Percentiles rank a stretch among this genome's conserved stretches.
phyloP scores from a whole-genome alignment of 2,888 invertebrate species.

The Hyposoter dolosus region DNA sequence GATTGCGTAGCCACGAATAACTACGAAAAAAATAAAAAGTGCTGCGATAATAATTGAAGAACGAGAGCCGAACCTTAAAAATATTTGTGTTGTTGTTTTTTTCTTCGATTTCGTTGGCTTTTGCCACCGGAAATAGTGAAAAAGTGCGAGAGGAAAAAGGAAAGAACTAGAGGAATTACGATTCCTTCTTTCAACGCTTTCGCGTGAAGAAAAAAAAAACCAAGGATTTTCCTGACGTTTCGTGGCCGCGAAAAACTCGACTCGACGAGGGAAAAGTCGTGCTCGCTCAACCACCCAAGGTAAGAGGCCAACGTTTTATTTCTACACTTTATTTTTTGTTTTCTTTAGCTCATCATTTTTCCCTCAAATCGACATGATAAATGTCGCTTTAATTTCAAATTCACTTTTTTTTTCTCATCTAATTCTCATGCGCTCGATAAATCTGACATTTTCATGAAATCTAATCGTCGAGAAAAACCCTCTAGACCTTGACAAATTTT shows the following conservation, averaged over 20 bases:
- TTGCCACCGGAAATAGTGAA: slow-evolving; percentile 40
- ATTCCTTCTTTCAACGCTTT: slow-evolving; percentile 8
- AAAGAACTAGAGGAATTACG: slow-evolving; percentile 29
- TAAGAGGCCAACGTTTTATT: slow-evolving; percentile 37
- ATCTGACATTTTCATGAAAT: neutral
- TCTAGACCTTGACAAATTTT: neutral
- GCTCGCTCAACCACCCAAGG: slow-evolving; percentile 31
- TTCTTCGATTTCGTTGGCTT: neutral
- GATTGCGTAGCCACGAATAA: neutral
- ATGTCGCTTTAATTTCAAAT: slow-evolving; percentile 15
- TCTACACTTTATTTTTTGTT: neutral
- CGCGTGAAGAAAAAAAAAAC: neutral
- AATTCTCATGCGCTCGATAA: neutral
- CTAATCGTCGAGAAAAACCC: neutral
- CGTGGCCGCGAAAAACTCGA: neutral
- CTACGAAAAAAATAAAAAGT: neutral
- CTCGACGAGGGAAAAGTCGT: slow-evolving; percentile 29
- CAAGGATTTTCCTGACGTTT: slow-evolving; percentile 45
- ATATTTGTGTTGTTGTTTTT: slow-evolving; percentile 13
- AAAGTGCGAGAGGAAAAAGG: slow-evolving; percentile 16
- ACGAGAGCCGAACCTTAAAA: neutral
- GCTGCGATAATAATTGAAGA: slow-evolving; percentile 24
- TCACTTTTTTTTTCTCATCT: neutral
- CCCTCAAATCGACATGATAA: neutral
- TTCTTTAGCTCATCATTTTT: neutral